These are phyloP conservation scores for Gymnogyps californianus DNA, from an alignment of 2,113 vertebrate genomes.

Conservation along the genomic window DNA sequence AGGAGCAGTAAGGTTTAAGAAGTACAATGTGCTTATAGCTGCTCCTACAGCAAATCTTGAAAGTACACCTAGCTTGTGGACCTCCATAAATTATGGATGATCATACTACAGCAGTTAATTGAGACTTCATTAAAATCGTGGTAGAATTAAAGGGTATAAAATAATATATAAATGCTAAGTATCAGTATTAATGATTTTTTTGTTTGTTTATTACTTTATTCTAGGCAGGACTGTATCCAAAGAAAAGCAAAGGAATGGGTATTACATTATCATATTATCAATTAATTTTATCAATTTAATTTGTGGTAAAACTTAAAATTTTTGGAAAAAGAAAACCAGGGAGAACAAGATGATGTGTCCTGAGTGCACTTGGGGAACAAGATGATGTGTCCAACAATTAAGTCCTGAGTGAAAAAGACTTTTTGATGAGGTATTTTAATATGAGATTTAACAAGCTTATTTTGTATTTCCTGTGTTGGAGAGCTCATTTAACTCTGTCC, in stretches of 20 bases:
- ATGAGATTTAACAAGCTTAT: conserved; percentile 37
- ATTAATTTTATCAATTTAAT: background rate
- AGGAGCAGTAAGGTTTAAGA: background rate
- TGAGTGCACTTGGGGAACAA: too few relatives aligned
- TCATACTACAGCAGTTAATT: background rate
- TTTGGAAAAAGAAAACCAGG: background rate
- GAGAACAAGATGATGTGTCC: background rate
- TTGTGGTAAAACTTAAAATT: background rate
- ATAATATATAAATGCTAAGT: background rate
- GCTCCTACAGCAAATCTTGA: background rate
- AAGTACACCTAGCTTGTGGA: background rate
- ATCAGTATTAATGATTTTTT: background rate
- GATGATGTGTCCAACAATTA: background rate
- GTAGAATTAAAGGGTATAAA: background rate
- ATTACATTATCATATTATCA: background rate
- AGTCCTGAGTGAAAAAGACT: background rate
- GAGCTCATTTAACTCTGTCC: background rate
- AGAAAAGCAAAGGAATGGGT: background rate
- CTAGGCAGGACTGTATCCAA: background rate
- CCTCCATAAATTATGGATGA: background rate
- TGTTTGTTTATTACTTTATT: background rate
- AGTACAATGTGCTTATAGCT: background rate
- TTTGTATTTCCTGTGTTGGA: background rate
- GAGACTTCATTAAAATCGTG: background rate
- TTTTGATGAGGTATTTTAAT: conserved; percentile 33